phyloP scores from a whole-genome alignment of 1,140 invertebrate genomes.

The Popillia japonica region DNA sequence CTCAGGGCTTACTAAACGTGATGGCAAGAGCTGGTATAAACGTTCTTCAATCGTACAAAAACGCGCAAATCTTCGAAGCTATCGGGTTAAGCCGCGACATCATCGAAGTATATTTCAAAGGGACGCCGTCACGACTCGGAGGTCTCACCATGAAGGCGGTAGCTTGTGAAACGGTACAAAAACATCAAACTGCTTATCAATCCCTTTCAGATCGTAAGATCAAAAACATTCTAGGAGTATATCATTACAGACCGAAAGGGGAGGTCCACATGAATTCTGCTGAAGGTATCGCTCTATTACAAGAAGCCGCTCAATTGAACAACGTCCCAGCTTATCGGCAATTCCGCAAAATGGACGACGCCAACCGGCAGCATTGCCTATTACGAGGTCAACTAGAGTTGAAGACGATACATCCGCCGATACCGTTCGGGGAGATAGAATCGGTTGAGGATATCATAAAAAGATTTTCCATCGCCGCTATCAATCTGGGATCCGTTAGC shows the following conservation, averaged over 20 bases:
- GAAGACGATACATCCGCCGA: conserved; percentile 74
- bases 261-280: conserved; percentile 96
- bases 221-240: conserved; percentile 89
- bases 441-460: conserved; percentile 95
- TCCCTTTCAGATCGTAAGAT: conserved; percentile 73
- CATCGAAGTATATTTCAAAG: conserved; percentile 94
- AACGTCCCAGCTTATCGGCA: conserved; percentile 86
- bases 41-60: conserved; percentile 97
- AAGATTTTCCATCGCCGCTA: conserved; percentile 80
- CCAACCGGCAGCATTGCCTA: conserved; percentile 85
- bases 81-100: conserved; percentile 93
- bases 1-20: conserved; percentile 62
- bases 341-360: conserved; percentile 86
- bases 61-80: conserved; percentile 99
- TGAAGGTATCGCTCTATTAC: neutral
- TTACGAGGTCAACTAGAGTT: conserved; percentile 92
- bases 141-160: conserved; percentile 91
- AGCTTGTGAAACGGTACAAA: conserved; percentile 85
- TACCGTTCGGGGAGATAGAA: conserved; percentile 89
- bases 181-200: conserved; percentile 66
- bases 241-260: conserved; percentile 95
- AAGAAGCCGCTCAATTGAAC: conserved; percentile 71
- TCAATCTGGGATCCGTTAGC: conserved; percentile 92
- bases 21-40: conserved; percentile 99
- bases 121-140: conserved; percentile 94